These are phyloP conservation scores for Sarcophaga variegata DNA, from an alignment of 2,888 invertebrate genomes.

Conservation along the genomic window DNA sequence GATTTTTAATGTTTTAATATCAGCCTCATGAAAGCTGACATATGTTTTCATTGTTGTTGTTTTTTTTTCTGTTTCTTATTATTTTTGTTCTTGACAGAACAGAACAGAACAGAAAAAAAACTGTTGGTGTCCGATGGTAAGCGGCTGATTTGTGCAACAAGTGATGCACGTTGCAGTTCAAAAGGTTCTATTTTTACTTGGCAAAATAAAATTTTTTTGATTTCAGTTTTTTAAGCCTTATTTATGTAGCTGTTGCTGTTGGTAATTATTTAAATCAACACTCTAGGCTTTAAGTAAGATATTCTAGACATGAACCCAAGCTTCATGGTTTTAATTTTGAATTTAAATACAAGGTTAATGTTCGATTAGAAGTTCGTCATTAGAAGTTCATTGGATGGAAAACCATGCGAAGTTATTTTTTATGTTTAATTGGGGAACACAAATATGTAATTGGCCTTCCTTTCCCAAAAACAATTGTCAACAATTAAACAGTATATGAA, in stretches of 20 bases:
- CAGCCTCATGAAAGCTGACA: constrained; percentile 74
- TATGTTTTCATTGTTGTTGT: constrained; percentile 73
- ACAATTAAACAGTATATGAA: no score
- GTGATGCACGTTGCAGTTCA: constrained; percentile 67
- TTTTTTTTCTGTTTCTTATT: constrained; percentile 64
- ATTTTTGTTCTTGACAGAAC: constrained; percentile 50
- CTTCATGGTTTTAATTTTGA: no score
- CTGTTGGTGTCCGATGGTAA: constrained; percentile 73
- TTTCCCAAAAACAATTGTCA: no score
- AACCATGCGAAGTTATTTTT: no score
- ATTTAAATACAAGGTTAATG: no score
- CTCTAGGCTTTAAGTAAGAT: no score
- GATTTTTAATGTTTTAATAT: constrained; percentile 64
- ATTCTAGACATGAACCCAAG: no score
- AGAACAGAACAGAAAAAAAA: not conserved
- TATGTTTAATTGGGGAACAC: no score
- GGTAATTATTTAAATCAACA: no score
- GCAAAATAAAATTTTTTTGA: not conserved
- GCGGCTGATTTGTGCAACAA: constrained; percentile 68
- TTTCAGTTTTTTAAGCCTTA: not conserved
- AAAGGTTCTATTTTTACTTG: constrained; percentile 45
- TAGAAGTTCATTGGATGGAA: no score
- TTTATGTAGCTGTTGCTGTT: constrained; percentile 8
- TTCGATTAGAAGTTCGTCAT: no score
- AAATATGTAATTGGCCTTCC: no score